A percentile compares a stretch with the other conserved stretches of the same genome.
phyloP scores from a whole-genome alignment of 1,140 invertebrate species.

The Leguminivora glycinivorella region DNA sequence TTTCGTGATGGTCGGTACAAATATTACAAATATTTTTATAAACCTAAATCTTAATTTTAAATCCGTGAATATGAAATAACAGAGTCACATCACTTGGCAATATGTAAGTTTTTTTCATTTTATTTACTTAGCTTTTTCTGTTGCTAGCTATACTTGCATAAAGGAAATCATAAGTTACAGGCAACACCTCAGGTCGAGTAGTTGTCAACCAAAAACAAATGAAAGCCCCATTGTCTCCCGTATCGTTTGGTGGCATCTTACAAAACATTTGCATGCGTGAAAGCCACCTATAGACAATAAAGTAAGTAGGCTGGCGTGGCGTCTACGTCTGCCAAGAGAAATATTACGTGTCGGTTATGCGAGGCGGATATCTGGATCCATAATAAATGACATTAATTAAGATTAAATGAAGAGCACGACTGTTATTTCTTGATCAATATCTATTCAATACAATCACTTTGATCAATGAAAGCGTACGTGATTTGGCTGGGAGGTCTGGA shows the following conservation, averaged over 20 bases:
- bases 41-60: too few relatives aligned
- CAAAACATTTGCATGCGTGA: slow-evolving; percentile 37
- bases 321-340: slow-evolving; percentile 28
- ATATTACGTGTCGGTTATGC: slow-evolving; percentile 34
- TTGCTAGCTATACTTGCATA: background rate
- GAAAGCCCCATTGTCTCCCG: slow-evolving; percentile 33
- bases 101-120: too few relatives aligned
- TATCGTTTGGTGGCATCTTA: slow-evolving; percentile 32
- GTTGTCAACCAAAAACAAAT: slow-evolving; percentile 26
- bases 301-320: slow-evolving; percentile 21
- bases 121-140: background rate
- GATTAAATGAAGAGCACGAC: slow-evolving; percentile 20
- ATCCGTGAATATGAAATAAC: too few relatives aligned
- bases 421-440: slow-evolving; percentile 22
- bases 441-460: slow-evolving; percentile 19
- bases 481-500: slow-evolving; percentile 4
- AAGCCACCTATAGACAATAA: slow-evolving; percentile 42
- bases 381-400: slow-evolving; percentile 29
- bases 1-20: too few relatives aligned
- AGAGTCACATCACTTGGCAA: too few relatives aligned
- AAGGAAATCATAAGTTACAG: background rate
- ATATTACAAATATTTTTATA: too few relatives aligned
- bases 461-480: slow-evolving; percentile 24
- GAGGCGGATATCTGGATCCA: slow-evolving; percentile 22
- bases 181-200: background rate